These are phyloP conservation scores for Oryctes rhinoceros DNA, from an alignment of 1,140 invertebrate genomes.

Conservation along the genomic window DNA sequence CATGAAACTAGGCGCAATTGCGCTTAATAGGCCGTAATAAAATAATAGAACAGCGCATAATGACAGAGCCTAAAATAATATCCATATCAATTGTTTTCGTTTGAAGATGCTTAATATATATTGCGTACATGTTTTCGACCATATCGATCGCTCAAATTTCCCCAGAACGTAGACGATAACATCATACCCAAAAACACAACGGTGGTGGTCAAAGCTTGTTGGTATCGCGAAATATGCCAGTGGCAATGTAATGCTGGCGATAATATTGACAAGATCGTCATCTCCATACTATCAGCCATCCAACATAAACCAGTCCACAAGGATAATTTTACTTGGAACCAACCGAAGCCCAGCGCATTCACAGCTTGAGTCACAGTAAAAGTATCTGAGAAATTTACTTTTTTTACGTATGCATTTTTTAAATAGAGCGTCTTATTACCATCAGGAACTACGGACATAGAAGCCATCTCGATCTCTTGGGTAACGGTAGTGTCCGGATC, in stretches of 20 bases:
- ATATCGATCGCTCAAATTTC: constrained; percentile 93
- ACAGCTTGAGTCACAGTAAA: constrained; percentile 95
- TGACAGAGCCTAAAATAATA: constrained; percentile 76
- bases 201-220: constrained; percentile 72
- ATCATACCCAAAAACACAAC: constrained; percentile 97
- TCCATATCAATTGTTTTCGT: background rate
- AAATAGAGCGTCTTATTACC: constrained; percentile 63
- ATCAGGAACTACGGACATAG: constrained; percentile 82
- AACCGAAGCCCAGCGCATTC: constrained; percentile 95
- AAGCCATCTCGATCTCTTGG: constrained; percentile 80
- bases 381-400: constrained; percentile 73
- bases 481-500: constrained; percentile 59
- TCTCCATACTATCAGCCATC: constrained; percentile 99
- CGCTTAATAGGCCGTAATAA: constrained; percentile 90
- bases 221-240: constrained; percentile 86
- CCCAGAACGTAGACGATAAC: constrained; percentile 96
- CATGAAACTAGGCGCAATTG: constrained; percentile 89
- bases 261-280: constrained; percentile 94
- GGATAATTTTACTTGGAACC: constrained; percentile 92
- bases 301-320: constrained; percentile 87
- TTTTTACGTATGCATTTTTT: constrained; percentile 17
- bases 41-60: constrained; percentile 88
- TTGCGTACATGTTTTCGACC: constrained; percentile 82
- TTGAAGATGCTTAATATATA: constrained; percentile 13
- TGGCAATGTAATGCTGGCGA: constrained; percentile 93